phyloP scores from a whole-genome alignment of 2,888 invertebrate genomes.

The Dasysyrphus albostriatus region DNA sequence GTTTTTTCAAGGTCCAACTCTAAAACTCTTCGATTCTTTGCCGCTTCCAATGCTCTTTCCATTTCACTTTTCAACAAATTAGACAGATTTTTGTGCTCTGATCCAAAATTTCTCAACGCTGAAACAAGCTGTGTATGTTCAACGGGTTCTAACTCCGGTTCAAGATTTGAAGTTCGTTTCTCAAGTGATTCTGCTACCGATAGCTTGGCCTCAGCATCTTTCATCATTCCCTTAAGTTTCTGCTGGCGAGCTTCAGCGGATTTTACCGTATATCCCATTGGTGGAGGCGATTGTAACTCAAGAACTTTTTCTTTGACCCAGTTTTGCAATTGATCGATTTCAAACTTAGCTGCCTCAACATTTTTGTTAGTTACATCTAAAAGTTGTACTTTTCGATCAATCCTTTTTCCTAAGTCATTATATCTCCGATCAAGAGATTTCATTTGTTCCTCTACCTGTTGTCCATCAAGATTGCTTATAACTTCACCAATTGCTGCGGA shows the following conservation, averaged over 20 bases:
- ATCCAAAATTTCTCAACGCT: slow-evolving; percentile 88
- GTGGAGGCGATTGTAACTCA: slow-evolving; percentile 87
- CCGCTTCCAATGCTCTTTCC: slow-evolving; percentile 88
- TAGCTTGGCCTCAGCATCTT: slow-evolving; percentile 94
- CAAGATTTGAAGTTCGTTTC: slow-evolving; percentile 92
- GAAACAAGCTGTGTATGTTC: slow-evolving; percentile 92
- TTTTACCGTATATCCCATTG: slow-evolving; percentile 91
- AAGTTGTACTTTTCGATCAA: slow-evolving; percentile 93
- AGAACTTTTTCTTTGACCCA: slow-evolving; percentile 92
- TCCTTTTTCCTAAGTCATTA: slow-evolving; percentile 92
- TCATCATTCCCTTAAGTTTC: slow-evolving; percentile 89
- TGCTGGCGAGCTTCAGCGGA: slow-evolving; percentile 90
- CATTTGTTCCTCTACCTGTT: slow-evolving; percentile 95
- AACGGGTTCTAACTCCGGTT: slow-evolving; percentile 92
- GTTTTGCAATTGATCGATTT: slow-evolving; percentile 91
- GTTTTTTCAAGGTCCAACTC: slow-evolving; percentile 92
- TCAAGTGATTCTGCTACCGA: slow-evolving; percentile 92
- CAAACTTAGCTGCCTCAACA: slow-evolving; percentile 91
- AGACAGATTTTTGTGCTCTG: slow-evolving; percentile 90
- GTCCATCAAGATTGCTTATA: slow-evolving; percentile 94
- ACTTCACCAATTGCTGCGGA: slow-evolving; percentile 90
- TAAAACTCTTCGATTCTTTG: slow-evolving; percentile 90
- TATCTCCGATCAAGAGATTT: slow-evolving; percentile 93
- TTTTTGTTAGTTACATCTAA: slow-evolving; percentile 93
- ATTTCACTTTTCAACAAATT: slow-evolving; percentile 90